Base-by-base conservation (phyloP, 2,797 vertebrate genomes). In the Labeo calbasu region DNA sequence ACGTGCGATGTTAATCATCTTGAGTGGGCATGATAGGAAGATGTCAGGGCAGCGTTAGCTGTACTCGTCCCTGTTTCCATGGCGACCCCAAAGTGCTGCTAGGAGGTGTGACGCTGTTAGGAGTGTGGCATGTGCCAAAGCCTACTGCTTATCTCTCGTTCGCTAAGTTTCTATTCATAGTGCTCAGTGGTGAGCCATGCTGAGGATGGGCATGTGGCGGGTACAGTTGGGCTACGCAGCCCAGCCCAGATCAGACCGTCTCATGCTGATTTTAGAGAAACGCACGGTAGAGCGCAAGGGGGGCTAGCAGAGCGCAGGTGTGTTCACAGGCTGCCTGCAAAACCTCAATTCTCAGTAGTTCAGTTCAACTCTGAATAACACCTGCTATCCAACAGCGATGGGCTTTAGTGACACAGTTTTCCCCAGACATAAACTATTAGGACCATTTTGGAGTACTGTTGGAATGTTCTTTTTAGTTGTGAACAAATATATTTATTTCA, bases 51-150 rank as follows among this genome's bases (percentile, higher is more conserved):
- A 91, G 87, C 79, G 85, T 86, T 90, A 92, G 91, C 86, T 87
- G 87, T 91, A 92, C 91, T 92, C 89, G 36, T 93, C 90, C 84
- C 87, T 93, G 95, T 96, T 95, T 94, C 95, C 94, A 95, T 95
- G 92, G 93, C 85, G 86, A 96, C 93, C 89, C 77, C 40, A 92
- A 92, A 92, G 93, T 92, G 91, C 91, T 90, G 90, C 87, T 90
- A 86, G 70, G 91, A 92, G 91, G 85, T 91, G 92, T 93, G 94
- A 94, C 93, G 90, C 88, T 89, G 87, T 82, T 91, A 53, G 91
- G 91, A 93, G 89, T 85, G 69, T 89, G 85, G 91, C 63, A 85
- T 90, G 89, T 94, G 93, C 93, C 92, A 92, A 88, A 88, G 86
- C 83, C 84, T 66, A 66, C 50, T 63, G 82, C 73, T 77, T 80